Conservation (phyloP, 2,113 vertebrate genomes). For the Elephantulus edwardii region DNA sequence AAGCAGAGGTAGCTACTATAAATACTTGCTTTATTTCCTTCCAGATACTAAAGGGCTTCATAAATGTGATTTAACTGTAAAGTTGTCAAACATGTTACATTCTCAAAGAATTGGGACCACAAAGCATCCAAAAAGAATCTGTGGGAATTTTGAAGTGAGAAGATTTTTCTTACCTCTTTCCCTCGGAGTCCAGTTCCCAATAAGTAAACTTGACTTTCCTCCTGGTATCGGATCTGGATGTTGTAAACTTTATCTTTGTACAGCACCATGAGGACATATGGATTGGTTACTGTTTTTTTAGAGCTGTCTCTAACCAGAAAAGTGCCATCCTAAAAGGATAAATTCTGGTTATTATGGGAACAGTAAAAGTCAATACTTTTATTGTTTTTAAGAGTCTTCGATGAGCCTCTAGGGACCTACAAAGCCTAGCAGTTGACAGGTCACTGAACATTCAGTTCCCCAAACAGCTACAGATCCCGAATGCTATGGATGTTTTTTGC, state of each 20-base stretch:
- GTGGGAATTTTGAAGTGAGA: neutral
- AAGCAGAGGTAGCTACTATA: neutral
- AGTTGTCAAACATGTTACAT: neutral
- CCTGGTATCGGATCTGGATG: constrained; percentile 92
- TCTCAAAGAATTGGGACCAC: neutral
- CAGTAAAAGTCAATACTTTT: neutral
- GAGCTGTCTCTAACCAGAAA: constrained; percentile 97
- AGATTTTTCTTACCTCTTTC: constrained; percentile 88
- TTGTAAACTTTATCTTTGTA: constrained; percentile 97
- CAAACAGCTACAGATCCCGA: neutral
- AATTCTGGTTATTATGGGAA: neutral
- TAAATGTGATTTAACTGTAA: neutral
- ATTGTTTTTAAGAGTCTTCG: neutral
- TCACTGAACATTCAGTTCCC: neutral
- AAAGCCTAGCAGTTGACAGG: neutral
- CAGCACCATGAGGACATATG: constrained; percentile 95
- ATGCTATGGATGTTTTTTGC: neutral
- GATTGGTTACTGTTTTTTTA: constrained; percentile 87
- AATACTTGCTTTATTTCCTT: neutral
- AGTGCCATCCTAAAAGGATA: constrained; percentile 90
- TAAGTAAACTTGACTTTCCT: constrained; percentile 85
- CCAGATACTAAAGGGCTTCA: neutral
- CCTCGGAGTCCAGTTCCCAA: constrained; percentile 93
- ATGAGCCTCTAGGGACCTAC: neutral
- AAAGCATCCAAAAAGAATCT: neutral